phyloP scores from a whole-genome alignment of 2,888 invertebrate genomes.

The Sinelater perroti region DNA sequence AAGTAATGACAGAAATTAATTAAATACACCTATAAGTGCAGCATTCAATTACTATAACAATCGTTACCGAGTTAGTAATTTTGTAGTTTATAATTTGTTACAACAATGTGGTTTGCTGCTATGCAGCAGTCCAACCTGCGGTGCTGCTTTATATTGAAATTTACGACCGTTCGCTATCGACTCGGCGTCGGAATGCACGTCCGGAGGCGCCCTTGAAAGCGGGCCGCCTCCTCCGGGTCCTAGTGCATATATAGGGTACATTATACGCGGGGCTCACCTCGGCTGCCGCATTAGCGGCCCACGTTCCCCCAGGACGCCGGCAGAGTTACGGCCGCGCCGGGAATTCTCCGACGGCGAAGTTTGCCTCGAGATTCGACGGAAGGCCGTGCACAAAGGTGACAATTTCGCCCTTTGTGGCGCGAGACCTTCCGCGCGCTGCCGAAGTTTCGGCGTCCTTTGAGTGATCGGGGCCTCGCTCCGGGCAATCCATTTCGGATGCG shows the following conservation, averaged over 20 bases:
- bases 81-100: too few relatives aligned
- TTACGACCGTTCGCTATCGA: too few relatives aligned
- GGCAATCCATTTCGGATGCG: neutral
- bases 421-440: constrained; percentile 25
- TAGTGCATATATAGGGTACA: constrained; percentile 56
- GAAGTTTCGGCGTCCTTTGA: constrained; percentile 10
- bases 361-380: constrained; percentile 35
- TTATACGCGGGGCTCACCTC: constrained; percentile 52
- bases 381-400: constrained; percentile 31
- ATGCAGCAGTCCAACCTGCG: too few relatives aligned
- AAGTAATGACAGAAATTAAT: too few relatives aligned
- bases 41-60: too few relatives aligned
- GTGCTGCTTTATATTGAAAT: too few relatives aligned
- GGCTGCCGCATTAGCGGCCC: constrained; percentile 47
- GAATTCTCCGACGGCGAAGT: constrained; percentile 43
- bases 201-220: too few relatives aligned
- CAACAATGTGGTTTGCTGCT: too few relatives aligned
- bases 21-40: too few relatives aligned
- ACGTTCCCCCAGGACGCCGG: constrained; percentile 37
- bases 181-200: constrained; percentile 32
- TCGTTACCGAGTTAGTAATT: too few relatives aligned
- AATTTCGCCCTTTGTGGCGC: constrained; percentile 31
- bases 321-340: constrained; percentile 50
- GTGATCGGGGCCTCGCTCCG: too few relatives aligned
- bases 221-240: constrained; percentile 43